Percentiles rank a stretch among this genome's conserved stretches.
Evolutionary conservation across 2,113 vertebrate genomes (phyloP).

Genomic region (Periophthalmus modestus): DNA sequence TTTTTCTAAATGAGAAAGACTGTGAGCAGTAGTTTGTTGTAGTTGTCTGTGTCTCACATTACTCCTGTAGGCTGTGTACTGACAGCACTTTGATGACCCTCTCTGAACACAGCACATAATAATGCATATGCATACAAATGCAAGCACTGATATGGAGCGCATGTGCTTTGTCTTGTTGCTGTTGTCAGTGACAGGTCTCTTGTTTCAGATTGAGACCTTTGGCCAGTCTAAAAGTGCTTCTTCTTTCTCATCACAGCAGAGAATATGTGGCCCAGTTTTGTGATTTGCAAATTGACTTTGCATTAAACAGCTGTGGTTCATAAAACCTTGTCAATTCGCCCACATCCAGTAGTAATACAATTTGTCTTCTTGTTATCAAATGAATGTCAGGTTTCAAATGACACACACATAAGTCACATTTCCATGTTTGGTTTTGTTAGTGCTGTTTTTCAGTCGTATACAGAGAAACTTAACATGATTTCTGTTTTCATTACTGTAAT

Average conservation of each 20-base stretch:
- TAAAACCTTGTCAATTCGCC: too few species aligned
- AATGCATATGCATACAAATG: slow-evolving; percentile 35
- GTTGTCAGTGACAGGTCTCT: slow-evolving; percentile 13
- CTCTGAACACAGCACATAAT: slow-evolving; percentile 4
- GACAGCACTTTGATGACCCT: slow-evolving; percentile 7
- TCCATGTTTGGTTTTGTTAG: neutral
- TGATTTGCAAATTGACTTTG: neutral
- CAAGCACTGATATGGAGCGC: slow-evolving; percentile 10
- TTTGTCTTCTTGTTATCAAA: neutral
- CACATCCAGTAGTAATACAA: neutral
- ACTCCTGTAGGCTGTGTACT: slow-evolving; percentile 9
- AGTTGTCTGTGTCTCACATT: slow-evolving; percentile 17
- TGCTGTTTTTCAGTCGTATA: neutral
- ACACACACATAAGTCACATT: neutral
- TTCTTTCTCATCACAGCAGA: neutral
- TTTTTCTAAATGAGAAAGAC: neutral
- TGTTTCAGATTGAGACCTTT: slow-evolving; percentile 18
- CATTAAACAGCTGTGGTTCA: too few species aligned
- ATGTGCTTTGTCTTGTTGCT: slow-evolving; percentile 13
- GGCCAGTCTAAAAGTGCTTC: neutral
- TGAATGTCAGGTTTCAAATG: neutral
- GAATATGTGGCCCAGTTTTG: neutral
- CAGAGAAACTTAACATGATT: neutral
- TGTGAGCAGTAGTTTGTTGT: slow-evolving; percentile 3
- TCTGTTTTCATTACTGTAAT: neutral